Conservation (phyloP, 1,140 invertebrate species). For the Cryptotermes secundus region DNA sequence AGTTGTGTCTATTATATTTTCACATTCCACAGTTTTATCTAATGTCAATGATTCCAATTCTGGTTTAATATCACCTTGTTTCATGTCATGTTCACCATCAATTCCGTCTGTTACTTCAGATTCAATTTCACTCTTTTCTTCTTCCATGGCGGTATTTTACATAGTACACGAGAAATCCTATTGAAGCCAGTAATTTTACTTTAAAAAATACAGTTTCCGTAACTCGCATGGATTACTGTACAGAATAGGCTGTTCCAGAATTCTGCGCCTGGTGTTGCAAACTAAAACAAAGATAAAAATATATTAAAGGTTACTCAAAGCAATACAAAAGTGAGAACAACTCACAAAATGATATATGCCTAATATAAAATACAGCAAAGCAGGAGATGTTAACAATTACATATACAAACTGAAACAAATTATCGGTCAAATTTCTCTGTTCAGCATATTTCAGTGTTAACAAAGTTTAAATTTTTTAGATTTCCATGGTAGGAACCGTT, state of each 20-base stretch:
- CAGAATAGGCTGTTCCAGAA: not conserved
- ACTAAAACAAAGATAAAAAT: constrained; percentile 10
- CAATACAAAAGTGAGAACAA: no score
- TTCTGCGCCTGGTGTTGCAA: not conserved
- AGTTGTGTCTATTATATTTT: not conserved
- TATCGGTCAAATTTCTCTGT: no score
- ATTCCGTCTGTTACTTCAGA: not conserved
- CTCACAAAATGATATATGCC: no score
- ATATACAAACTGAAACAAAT: no score
- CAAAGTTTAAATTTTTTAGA: no score
- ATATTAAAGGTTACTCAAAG: not conserved
- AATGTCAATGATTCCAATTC: not conserved
- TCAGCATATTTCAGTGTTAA: no score
- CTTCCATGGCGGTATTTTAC: constrained; percentile 2
- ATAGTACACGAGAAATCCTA: constrained; percentile 2
- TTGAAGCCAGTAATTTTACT: not conserved
- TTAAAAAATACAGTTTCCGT: not conserved
- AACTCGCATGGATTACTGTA: not conserved
- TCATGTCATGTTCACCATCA: not conserved
- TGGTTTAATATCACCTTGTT: not conserved
- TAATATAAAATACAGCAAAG: no score
- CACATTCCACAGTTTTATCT: not conserved
- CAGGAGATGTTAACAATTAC: no score
- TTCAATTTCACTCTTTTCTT: not conserved
- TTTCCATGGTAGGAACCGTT: no score